These are phyloP conservation scores for Acrocephalus kingi DNA, from an alignment of 2,113 vertebrate species.

Conservation along the genomic window DNA sequence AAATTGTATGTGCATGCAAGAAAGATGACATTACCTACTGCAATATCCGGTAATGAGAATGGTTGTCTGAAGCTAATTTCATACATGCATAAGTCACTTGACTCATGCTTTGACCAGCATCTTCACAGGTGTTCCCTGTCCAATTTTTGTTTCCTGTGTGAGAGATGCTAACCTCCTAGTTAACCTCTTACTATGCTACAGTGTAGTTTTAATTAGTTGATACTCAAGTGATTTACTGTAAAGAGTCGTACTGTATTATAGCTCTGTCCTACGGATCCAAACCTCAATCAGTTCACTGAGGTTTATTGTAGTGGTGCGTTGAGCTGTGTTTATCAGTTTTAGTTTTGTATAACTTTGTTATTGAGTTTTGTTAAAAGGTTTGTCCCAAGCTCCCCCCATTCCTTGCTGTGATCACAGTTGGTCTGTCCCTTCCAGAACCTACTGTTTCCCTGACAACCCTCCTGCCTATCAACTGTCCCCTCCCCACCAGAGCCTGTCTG, in stretches of 20 bases:
- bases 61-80: neutral
- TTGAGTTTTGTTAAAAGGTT: too few relatives aligned
- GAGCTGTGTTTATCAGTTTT: too few relatives aligned
- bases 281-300: neutral
- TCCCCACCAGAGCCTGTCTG: too few relatives aligned
- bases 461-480: too few relatives aligned
- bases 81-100: neutral
- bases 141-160: neutral
- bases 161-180: neutral
- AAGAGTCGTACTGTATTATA: neutral
- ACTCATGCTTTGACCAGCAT: neutral
- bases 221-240: neutral
- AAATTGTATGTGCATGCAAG: neutral
- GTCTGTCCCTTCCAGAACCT: too few relatives aligned
- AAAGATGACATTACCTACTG: neutral
- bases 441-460: too few relatives aligned
- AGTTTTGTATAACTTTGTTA: too few relatives aligned
- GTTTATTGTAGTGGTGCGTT: too few relatives aligned
- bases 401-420: too few relatives aligned
- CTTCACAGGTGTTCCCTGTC: neutral
- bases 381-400: too few relatives aligned
- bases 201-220: neutral
- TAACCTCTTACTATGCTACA: neutral
- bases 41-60: neutral
- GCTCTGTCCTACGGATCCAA: neutral